phyloP scores from a whole-genome alignment of 2,888 invertebrate species.

The Electrophaes corylata region DNA sequence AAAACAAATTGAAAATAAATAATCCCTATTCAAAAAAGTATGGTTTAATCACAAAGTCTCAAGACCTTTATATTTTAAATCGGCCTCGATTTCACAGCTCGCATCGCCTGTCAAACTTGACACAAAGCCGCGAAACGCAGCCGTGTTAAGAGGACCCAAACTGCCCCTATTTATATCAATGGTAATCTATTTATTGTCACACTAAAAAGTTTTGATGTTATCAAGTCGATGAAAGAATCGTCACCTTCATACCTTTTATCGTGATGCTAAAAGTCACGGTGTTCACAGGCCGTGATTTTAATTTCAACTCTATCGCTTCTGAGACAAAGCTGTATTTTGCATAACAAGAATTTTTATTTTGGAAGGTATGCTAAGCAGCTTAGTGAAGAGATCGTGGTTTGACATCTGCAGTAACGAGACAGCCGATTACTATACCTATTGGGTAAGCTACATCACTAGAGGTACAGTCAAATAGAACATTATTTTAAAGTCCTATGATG shows the following conservation, averaged over 20 bases:
- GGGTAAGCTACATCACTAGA: conserved; percentile 42
- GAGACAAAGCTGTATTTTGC: conserved; percentile 50
- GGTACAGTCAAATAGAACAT: conserved; percentile 48
- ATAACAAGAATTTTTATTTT: conserved; percentile 36
- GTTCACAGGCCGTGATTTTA: conserved; percentile 28
- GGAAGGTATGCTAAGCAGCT: conserved; percentile 76
- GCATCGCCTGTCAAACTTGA: conserved; percentile 80
- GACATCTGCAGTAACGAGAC: conserved; percentile 71
- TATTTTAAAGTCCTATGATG: too few relatives aligned
- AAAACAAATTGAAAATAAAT: conserved; percentile 72
- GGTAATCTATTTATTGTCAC: conserved; percentile 83
- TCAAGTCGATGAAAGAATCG: conserved; percentile 81
- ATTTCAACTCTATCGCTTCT: conserved; percentile 38
- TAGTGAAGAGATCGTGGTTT: conserved; percentile 70
- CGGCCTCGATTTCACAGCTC: conserved; percentile 82
- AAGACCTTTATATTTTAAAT: conserved; percentile 80
- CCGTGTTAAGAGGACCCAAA: conserved; percentile 74
- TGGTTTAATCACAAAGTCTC: conserved; percentile 66
- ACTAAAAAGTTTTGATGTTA: conserved; percentile 82
- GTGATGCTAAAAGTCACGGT: conserved; percentile 78
- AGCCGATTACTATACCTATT: conserved; percentile 53
- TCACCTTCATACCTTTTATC: conserved; percentile 76
- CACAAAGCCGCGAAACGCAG: conserved; percentile 80
- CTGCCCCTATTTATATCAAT: conserved; percentile 82
- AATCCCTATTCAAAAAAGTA: conserved; percentile 69